These are phyloP conservation scores for Psephotus haematonotus DNA, from an alignment of 2,113 vertebrate species.

Conservation along the genomic window DNA sequence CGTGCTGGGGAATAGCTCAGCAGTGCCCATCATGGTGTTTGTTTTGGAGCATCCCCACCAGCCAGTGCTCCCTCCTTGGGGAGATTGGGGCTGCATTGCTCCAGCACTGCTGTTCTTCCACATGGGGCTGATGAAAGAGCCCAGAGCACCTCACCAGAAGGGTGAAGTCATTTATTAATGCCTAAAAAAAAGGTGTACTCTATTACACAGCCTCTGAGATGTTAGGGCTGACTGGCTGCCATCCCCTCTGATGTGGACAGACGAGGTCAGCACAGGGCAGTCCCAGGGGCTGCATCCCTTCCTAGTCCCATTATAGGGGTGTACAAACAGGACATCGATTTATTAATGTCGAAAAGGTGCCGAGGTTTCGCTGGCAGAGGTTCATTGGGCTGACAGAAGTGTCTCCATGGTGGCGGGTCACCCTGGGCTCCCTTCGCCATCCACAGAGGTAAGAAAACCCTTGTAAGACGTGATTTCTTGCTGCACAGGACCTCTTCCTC, in stretches of 20 bases:
- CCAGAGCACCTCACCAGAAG: background rate
- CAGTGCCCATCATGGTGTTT: background rate
- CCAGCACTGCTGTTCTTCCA: background rate
- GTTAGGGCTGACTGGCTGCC: background rate
- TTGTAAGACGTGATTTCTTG: background rate
- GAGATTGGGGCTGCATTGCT: background rate
- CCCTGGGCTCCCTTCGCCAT: background rate
- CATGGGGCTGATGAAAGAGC: background rate
- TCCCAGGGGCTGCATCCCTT: accelerated
- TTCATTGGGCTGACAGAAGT: background rate
- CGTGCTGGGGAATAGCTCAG: background rate
- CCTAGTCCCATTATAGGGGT: background rate
- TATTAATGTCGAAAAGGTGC: accelerated
- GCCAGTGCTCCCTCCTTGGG: background rate
- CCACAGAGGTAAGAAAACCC: background rate
- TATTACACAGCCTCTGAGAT: background rate
- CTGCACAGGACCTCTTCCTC: background rate
- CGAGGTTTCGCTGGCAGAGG: background rate
- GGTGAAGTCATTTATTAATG: constrained; percentile 54
- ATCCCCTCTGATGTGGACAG: background rate
- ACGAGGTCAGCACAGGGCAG: accelerated
- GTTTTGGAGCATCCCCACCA: background rate
- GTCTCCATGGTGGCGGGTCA: accelerated
- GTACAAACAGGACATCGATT: background rate
- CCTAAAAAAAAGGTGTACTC: background rate